phyloP scores from a whole-genome alignment of 2,113 vertebrate genomes.

The Spheniscus mendiculus region DNA sequence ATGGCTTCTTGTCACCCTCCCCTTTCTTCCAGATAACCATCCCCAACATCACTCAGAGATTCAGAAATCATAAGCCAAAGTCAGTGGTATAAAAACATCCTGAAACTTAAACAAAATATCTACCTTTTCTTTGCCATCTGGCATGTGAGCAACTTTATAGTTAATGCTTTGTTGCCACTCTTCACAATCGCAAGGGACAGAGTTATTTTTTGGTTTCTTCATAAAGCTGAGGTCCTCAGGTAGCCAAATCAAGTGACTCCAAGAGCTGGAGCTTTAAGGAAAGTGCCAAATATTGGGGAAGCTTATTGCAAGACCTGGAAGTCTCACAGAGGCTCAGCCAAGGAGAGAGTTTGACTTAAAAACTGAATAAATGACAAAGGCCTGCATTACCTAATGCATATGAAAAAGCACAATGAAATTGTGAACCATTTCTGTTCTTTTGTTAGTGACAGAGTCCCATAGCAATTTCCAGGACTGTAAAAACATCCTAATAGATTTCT shows the following conservation, averaged over 20 bases:
- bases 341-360: neutral
- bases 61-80: neutral
- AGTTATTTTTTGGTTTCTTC: neutral
- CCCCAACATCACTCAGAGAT: neutral
- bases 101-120: neutral
- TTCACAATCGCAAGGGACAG: neutral
- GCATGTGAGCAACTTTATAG: neutral
- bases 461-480: constrained; percentile 73
- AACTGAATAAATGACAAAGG: constrained; percentile 28
- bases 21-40: neutral
- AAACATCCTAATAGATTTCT: constrained; percentile 79
- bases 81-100: neutral
- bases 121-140: neutral
- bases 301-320: neutral
- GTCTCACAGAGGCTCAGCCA: neutral
- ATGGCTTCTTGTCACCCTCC: neutral
- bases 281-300: neutral
- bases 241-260: neutral
- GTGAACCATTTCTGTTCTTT: constrained; percentile 59
- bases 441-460: constrained; percentile 69
- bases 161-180: neutral
- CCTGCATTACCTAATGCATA: constrained; percentile 28
- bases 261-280: no score
- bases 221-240: neutral
- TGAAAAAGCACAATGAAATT: constrained; percentile 65